A percentile compares a stretch with the other conserved stretches of the same genome.
phyloP scores from a whole-genome alignment of 2,888 invertebrate genomes.

The Tineola bisselliella region DNA sequence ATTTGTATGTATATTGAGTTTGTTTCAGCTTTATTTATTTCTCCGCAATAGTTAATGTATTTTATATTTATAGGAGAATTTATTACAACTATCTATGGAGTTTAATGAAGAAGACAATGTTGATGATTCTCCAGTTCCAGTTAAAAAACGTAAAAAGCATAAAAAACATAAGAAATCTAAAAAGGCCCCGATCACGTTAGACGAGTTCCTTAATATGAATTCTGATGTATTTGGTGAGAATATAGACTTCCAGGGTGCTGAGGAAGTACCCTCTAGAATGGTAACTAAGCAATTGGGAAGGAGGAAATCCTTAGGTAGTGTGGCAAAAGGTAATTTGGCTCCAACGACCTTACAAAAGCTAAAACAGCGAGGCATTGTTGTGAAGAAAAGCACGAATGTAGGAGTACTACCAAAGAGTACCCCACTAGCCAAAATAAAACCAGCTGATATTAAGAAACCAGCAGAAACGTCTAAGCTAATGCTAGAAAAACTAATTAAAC shows the following conservation, averaged over 20 bases:
- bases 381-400: slow-evolving; percentile 32
- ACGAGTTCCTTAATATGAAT: slow-evolving; percentile 61
- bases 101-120: slow-evolving; percentile 22
- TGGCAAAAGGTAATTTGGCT: slow-evolving; percentile 21
- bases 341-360: slow-evolving; percentile 44
- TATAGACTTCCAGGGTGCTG: slow-evolving; percentile 52
- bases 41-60: too few species aligned
- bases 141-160: slow-evolving; percentile 41
- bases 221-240: slow-evolving; percentile 60
- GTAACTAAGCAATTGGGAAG: slow-evolving; percentile 41
- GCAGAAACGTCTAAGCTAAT: neutral
- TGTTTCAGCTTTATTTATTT: too few species aligned
- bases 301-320: slow-evolving; percentile 22
- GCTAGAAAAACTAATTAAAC: neutral
- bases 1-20: neutral
- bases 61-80: slow-evolving; percentile 38
- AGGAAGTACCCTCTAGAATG: slow-evolving; percentile 52
- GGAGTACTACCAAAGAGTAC: slow-evolving; percentile 7
- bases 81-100: slow-evolving; percentile 46
- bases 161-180: slow-evolving; percentile 60
- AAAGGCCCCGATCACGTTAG: slow-evolving; percentile 53
- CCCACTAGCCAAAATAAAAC: neutral
- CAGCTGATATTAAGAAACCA: neutral
- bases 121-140: neutral
- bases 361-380: slow-evolving; percentile 49